Conservation (phyloP, 1,140 invertebrate species). For the Colletes latitarsis region DNA sequence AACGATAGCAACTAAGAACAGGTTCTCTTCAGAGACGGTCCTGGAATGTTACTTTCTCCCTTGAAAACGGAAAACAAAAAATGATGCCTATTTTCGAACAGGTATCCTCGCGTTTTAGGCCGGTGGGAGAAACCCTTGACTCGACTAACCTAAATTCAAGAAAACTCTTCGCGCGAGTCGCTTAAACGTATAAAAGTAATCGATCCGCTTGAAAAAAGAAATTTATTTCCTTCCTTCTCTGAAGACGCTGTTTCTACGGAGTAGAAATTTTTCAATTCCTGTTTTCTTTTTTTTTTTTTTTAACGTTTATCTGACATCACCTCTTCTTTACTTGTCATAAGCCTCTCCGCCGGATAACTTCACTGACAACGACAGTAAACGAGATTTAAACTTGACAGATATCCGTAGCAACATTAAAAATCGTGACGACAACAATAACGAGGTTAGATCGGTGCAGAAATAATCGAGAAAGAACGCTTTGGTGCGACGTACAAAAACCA, state of each 20-base stretch:
- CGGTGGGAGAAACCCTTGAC: slow-evolving; percentile 11
- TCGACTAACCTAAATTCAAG: background rate
- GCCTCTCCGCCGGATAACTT: background rate
- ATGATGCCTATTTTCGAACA: background rate
- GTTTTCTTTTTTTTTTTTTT: background rate
- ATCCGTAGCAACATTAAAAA: slow-evolving; percentile 33
- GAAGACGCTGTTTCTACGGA: background rate
- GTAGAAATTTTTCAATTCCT: slow-evolving; percentile 24
- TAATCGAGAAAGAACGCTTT: slow-evolving; percentile 7
- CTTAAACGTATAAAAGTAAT: background rate
- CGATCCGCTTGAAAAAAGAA: background rate
- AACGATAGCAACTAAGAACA: background rate
- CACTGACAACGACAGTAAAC: background rate
- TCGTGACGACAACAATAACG: slow-evolving; percentile 18
- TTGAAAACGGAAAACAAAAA: background rate
- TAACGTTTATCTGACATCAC: background rate
- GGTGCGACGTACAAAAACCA: slow-evolving; percentile 37
- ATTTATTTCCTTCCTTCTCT: background rate
- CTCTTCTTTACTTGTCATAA: background rate
- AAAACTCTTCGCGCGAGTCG: background rate
- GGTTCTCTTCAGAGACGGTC: background rate
- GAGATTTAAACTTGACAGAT: background rate
- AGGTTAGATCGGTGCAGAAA: slow-evolving; percentile 32
- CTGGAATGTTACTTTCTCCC: background rate
- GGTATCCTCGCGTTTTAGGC: background rate